These are phyloP conservation scores for Grammomys surdaster DNA, from an alignment of 2,113 vertebrate species.

Conservation along the genomic window DNA sequence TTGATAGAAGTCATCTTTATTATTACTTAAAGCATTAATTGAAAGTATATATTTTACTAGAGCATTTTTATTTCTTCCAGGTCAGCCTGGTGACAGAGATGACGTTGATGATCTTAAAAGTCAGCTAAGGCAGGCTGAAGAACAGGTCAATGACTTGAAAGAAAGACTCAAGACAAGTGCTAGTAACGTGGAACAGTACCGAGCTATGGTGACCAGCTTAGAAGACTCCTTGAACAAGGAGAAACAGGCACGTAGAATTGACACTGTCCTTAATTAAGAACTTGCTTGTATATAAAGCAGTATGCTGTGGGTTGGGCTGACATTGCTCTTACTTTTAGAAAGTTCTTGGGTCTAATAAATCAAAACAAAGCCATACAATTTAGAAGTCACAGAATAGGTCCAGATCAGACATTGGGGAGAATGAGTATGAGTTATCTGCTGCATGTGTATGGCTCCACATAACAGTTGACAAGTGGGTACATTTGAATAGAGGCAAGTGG, in stretches of 20 bases:
- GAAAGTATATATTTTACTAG: constrained; percentile 19
- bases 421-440: constrained; percentile 9
- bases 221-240: constrained; percentile 97
- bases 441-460: neutral
- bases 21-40: constrained; percentile 12
- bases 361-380: neutral
- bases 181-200: constrained; percentile 94
- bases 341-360: constrained; percentile 17
- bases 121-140: constrained; percentile 91
- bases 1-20: neutral
- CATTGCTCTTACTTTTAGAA: neutral
- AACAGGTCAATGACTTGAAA: constrained; percentile 90
- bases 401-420: neutral
- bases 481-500: neutral
- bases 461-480: neutral
- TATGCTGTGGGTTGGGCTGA: neutral
- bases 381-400: neutral
- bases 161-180: constrained; percentile 91
- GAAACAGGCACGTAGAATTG: constrained; percentile 90
- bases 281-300: neutral
- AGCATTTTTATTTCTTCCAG: constrained; percentile 77
- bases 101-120: constrained; percentile 92
- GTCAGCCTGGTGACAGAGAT: constrained; percentile 85
- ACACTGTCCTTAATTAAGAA: neutral
- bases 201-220: constrained; percentile 94